Conservation (phyloP, 2,113 vertebrate genomes). For the Protobothrops mucrosquamatus region DNA sequence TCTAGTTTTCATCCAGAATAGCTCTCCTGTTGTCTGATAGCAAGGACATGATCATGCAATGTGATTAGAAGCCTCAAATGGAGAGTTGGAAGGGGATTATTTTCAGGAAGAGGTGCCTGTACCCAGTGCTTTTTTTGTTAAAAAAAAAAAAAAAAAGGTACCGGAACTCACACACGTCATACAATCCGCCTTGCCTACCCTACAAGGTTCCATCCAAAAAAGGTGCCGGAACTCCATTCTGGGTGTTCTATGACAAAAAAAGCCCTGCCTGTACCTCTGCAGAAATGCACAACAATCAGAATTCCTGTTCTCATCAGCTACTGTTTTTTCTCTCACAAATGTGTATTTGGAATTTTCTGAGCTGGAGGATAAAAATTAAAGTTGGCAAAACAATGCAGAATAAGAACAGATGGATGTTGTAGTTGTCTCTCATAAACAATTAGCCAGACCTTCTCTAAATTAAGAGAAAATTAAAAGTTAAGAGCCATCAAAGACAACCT, state of each 20-base stretch:
- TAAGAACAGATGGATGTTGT: neutral
- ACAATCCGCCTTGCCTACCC: too few species aligned
- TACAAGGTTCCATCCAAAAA: too few species aligned
- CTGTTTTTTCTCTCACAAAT: neutral
- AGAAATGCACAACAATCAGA: neutral
- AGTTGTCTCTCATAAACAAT: neutral
- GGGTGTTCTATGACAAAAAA: too few species aligned
- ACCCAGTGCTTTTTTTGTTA: neutral
- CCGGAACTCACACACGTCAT: too few species aligned
- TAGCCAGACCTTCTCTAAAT: neutral
- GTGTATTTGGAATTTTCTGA: neutral
- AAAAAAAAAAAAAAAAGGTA: too few species aligned
- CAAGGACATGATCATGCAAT: neutral
- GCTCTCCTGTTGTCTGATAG: neutral
- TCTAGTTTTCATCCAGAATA: neutral
- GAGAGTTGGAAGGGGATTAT: neutral
- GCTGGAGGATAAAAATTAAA: neutral
- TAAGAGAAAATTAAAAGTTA: neutral
- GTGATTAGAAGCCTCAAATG: neutral
- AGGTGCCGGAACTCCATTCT: too few species aligned
- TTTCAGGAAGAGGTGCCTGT: neutral
- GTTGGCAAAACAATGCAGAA: neutral
- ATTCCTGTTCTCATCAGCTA: neutral
- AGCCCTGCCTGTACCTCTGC: neutral
- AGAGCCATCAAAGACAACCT: neutral